Conservation (phyloP, 1,140 invertebrate genomes). For the Geopemphigus sp. region DNA sequence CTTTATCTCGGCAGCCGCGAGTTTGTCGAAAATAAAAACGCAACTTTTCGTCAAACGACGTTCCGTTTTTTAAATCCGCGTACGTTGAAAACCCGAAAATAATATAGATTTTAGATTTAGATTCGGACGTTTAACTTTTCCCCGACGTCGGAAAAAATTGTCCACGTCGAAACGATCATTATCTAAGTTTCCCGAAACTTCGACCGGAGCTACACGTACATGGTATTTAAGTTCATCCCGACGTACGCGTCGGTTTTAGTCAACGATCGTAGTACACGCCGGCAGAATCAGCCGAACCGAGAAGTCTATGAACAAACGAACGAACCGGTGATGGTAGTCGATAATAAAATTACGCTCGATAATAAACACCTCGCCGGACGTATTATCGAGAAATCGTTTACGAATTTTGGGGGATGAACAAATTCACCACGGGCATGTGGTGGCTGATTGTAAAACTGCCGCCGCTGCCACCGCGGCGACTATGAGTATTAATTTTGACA, state of each 20-base stretch:
- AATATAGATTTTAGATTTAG: neutral
- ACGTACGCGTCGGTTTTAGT: neutral
- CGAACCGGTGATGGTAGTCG: neutral
- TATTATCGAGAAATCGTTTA: neutral
- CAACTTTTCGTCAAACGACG: slow-evolving; percentile 20
- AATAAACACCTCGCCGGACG: too few relatives aligned
- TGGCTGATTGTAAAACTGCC: too few relatives aligned
- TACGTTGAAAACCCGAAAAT: neutral
- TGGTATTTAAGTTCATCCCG: neutral
- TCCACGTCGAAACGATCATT: neutral
- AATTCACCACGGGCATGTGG: too few relatives aligned
- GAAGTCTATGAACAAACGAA: neutral
- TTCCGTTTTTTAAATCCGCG: neutral
- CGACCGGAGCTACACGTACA: neutral
- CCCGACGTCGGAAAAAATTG: neutral
- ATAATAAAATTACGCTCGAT: neutral
- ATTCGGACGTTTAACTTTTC: neutral
- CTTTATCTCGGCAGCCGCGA: neutral
- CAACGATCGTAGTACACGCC: neutral
- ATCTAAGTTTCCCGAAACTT: slow-evolving; percentile 18
- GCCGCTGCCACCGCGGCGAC: too few relatives aligned
- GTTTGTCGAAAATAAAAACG: neutral
- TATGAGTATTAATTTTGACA: neutral
- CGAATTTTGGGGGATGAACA: neutral
- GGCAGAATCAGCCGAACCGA: neutral